These are phyloP conservation scores for Argyresthia albistria DNA, from an alignment of 2,888 invertebrate genomes.

Conservation along the genomic window DNA sequence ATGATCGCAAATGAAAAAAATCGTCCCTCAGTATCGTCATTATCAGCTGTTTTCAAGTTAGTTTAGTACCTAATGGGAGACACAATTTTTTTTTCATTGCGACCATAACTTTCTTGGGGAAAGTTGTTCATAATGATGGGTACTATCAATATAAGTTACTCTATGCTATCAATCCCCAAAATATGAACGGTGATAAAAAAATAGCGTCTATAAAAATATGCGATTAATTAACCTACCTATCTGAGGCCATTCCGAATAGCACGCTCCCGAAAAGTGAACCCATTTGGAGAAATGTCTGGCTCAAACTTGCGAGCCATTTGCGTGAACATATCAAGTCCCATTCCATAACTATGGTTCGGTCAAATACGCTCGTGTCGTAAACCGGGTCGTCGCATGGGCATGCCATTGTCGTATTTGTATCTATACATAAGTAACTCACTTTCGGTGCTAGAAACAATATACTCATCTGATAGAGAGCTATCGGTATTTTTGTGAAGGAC, in stretches of 20 bases:
- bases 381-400: constrained; percentile 69
- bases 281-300: constrained; percentile 81
- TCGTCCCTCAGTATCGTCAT: too few relatives aligned
- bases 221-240: constrained; percentile 66
- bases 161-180: too few relatives aligned
- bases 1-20: too few relatives aligned
- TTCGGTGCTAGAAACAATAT: constrained; percentile 34
- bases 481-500: constrained; percentile 23
- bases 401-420: constrained; percentile 14
- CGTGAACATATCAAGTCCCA: constrained; percentile 81
- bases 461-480: constrained; percentile 31
- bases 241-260: constrained; percentile 79
- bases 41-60: too few relatives aligned
- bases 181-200: too few relatives aligned
- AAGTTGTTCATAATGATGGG: too few relatives aligned
- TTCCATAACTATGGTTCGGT: constrained; percentile 79
- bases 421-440: constrained; percentile 26
- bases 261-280: constrained; percentile 82
- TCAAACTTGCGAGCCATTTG: constrained; percentile 75
- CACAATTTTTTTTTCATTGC: too few relatives aligned
- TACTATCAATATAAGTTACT: too few relatives aligned
- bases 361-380: constrained; percentile 75
- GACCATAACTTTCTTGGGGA: too few relatives aligned
- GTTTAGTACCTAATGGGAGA: too few relatives aligned
- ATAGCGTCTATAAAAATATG: too few relatives aligned